These are phyloP conservation scores for Coregonus sp. DNA, from an alignment of 2,797 vertebrate genomes.

Conservation along the genomic window DNA sequence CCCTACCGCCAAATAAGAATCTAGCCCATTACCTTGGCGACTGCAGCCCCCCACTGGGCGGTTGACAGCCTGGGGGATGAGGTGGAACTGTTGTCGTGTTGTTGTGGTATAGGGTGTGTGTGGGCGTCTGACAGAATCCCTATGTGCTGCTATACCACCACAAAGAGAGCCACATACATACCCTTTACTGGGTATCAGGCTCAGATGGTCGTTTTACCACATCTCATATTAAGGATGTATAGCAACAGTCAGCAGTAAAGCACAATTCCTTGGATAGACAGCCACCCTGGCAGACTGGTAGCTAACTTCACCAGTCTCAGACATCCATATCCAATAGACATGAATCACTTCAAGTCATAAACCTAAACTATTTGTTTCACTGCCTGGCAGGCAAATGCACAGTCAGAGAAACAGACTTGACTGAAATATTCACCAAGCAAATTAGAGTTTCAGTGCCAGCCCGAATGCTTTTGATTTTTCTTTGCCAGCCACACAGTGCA, in stretches of 20 bases:
- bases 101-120: neutral
- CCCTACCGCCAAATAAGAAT: conserved; percentile 22
- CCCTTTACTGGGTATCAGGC: neutral
- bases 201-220: conserved; percentile 1
- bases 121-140: conserved; percentile 2
- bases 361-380: neutral
- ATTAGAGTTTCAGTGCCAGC: conserved; percentile 30
- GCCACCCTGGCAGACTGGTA: neutral
- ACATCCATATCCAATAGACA: neutral
- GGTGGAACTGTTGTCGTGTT: neutral
- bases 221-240: conserved; percentile 2
- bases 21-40: conserved; percentile 7
- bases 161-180: neutral
- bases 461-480: conserved; percentile 40
- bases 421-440: conserved; percentile 43
- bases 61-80: neutral
- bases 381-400: conserved; percentile 19
- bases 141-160: neutral
- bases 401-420: conserved; percentile 20
- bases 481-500: conserved; percentile 32
- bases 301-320: neutral
- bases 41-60: conserved; percentile 10
- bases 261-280: neutral
- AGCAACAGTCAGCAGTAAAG: neutral
- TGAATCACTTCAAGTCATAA: neutral